Conservation (phyloP, 2,797 vertebrate species). For the Leptatherina wallacei region DNA sequence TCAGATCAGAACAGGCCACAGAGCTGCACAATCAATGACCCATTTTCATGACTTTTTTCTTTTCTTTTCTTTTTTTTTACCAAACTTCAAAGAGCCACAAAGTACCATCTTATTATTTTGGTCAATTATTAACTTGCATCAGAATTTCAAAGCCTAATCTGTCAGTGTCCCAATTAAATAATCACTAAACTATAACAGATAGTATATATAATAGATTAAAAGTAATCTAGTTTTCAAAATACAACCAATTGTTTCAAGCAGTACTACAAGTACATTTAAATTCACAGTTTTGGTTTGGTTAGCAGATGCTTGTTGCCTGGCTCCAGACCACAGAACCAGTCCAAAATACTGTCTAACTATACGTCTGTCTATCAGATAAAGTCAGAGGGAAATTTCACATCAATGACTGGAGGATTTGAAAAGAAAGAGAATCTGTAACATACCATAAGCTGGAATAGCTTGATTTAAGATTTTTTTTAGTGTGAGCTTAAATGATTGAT, state of each 20-base stretch:
- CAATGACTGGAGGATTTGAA: no score
- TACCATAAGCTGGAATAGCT: no score
- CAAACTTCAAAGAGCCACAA: background rate
- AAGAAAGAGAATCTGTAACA: no score
- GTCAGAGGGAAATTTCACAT: no score
- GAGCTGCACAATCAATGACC: constrained; percentile 27
- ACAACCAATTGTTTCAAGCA: background rate
- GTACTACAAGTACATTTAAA: background rate
- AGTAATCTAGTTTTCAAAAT: background rate
- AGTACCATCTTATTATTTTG: background rate
- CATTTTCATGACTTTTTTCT: constrained; percentile 18
- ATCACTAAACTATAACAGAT: background rate
- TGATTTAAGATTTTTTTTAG: no score
- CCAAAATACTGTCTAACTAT: no score
- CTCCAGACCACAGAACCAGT: no score
- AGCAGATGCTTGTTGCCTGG: background rate
- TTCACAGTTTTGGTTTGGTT: background rate
- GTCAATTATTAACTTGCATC: background rate
- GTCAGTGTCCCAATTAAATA: background rate
- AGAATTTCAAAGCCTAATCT: background rate
- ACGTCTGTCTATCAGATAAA: no score
- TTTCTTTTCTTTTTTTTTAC: background rate
- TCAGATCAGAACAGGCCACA: constrained; percentile 40
- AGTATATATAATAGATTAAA: no score
- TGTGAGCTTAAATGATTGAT: no score